phyloP scores from a whole-genome alignment of 2,888 invertebrate genomes.

The Himalopsyche tibetana region DNA sequence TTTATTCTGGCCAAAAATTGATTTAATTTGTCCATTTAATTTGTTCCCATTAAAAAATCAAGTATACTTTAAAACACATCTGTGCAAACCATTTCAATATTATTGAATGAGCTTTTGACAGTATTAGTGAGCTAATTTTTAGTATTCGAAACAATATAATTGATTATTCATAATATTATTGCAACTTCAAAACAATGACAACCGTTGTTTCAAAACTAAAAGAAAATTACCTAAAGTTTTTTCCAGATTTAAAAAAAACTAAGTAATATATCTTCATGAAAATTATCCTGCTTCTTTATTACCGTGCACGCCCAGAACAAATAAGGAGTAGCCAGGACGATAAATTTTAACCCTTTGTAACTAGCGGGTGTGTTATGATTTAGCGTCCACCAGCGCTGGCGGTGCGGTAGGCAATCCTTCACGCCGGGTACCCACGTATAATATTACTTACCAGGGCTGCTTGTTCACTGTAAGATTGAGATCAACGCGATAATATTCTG shows the following conservation, averaged over 20 bases:
- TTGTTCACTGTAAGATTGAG: slow-evolving; percentile 44
- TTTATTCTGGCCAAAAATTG: too few species aligned
- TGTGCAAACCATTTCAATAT: too few species aligned
- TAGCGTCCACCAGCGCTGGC: slow-evolving; percentile 38
- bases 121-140: too few species aligned
- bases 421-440: not conserved
- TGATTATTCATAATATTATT: too few species aligned
- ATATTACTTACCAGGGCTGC: slow-evolving; percentile 4
- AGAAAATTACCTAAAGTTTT: too few species aligned
- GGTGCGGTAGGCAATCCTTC: slow-evolving; percentile 2
- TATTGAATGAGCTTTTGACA: too few species aligned
- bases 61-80: too few species aligned
- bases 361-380: slow-evolving; percentile 53
- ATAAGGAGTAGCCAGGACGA: slow-evolving; percentile 50
- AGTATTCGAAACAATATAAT: too few species aligned
- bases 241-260: not conserved
- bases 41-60: too few species aligned
- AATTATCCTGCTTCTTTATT: slow-evolving; percentile 17
- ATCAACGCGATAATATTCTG: slow-evolving; percentile 53
- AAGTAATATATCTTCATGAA: not conserved
- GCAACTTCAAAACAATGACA: too few species aligned
- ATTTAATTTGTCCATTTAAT: too few species aligned
- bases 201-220: too few species aligned
- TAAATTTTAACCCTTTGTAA: slow-evolving; percentile 53
- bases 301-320: slow-evolving; percentile 31